A percentile compares a stretch with the other conserved stretches of the same genome.
Conservation (phyloP, 2,113 vertebrate genomes). For the Anolis carolinensis region DNA sequence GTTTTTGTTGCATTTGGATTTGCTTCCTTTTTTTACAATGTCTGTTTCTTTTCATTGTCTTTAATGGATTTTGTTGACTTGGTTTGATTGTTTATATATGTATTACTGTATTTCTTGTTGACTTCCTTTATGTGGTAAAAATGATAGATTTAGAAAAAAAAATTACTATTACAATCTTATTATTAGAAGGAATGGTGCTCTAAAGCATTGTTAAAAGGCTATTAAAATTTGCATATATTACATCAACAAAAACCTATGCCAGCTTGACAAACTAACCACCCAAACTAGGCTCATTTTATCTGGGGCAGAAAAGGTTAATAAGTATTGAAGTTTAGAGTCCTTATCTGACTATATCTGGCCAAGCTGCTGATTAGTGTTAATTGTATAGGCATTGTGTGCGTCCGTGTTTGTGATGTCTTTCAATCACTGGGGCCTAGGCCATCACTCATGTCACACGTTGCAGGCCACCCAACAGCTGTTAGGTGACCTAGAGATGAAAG, state of each 20-base stretch:
- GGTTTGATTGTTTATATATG: not conserved
- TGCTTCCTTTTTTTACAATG: not conserved
- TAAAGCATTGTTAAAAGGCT: not conserved
- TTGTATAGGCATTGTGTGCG: not conserved
- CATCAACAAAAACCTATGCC: not conserved
- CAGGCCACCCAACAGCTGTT: conserved; percentile 54
- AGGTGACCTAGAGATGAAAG: conserved; percentile 58
- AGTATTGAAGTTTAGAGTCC: not conserved
- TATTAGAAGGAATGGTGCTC: not conserved
- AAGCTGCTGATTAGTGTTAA: conserved; percentile 49
- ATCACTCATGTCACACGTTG: conserved; percentile 54
- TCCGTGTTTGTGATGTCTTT: not conserved
- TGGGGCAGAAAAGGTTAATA: not conserved
- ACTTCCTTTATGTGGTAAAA: not conserved
- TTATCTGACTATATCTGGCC: not conserved
- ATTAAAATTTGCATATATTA: not conserved
- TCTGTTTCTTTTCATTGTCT: not conserved
- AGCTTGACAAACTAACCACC: not conserved
- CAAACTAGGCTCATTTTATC: conserved; percentile 21
- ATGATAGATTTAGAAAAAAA: not conserved
- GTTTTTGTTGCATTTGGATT: not conserved
- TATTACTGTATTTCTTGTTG: not conserved
- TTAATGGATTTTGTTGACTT: not conserved
- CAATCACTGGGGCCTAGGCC: conserved; percentile 23
- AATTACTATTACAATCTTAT: not conserved